Evolutionary conservation across 2,888 invertebrate genomes (phyloP).

Genomic region (Lasioglossum pauxillum): DNA sequence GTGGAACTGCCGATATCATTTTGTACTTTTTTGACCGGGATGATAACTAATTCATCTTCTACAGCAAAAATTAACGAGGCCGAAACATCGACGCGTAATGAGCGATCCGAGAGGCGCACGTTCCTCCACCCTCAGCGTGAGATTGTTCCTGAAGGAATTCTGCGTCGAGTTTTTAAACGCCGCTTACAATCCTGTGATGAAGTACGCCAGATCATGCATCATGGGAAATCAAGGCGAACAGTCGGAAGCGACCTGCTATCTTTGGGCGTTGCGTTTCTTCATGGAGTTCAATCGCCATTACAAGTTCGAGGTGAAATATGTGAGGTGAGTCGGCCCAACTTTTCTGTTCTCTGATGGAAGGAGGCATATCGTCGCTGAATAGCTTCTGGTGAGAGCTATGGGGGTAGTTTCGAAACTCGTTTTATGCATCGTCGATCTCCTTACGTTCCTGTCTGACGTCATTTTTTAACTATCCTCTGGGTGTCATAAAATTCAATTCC

Average conservation of each 20-base stretch:
- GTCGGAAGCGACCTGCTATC: conserved; percentile 96
- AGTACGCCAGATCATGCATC: conserved; percentile 92
- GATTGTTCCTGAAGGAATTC: conserved; percentile 96
- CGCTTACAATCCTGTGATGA: conserved; percentile 97
- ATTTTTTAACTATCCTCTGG: conserved; percentile 40
- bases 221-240: conserved; percentile 89
- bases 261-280: conserved; percentile 97
- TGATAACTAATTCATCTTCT: too few species aligned
- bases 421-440: conserved; percentile 74
- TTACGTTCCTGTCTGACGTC: conserved; percentile 49
- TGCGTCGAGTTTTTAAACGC: conserved; percentile 96
- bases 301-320: conserved; percentile 93
- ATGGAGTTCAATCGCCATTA: conserved; percentile 98
- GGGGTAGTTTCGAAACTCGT: conserved; percentile 74
- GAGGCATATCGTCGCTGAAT: conserved; percentile 30
- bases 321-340: conserved; percentile 87
- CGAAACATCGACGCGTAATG: conserved; percentile 91
- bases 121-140: conserved; percentile 94
- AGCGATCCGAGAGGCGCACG: conserved; percentile 88
- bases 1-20: background rate
- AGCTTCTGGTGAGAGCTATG: conserved; percentile 40
- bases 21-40: background rate
- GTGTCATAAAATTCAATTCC: background rate
- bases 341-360: conserved; percentile 36
- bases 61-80: conserved; percentile 86